Conservation (phyloP, 1,140 invertebrate species). For the Matsumurasca onukii region DNA sequence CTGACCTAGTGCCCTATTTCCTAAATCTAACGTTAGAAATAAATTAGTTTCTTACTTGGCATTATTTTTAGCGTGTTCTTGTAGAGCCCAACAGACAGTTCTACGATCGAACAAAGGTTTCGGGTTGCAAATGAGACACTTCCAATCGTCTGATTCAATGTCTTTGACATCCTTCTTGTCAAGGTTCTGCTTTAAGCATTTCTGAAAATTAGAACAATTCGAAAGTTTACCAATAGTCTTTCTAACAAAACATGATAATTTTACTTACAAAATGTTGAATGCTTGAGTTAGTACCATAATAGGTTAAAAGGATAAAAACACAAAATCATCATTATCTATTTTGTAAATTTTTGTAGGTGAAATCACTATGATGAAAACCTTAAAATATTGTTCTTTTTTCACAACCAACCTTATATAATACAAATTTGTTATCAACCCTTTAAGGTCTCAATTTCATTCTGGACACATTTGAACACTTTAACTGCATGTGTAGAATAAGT, state of each 20-base stretch:
- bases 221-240: not conserved
- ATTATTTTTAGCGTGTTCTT: not conserved
- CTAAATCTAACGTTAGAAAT: not conserved
- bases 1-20: not conserved
- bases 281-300: too few species aligned
- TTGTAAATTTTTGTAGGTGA: too few species aligned
- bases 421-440: too few species aligned
- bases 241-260: not conserved
- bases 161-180: constrained; percentile 8
- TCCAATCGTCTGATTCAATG: constrained; percentile 15
- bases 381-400: too few species aligned
- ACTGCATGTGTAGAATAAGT: too few species aligned
- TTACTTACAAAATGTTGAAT: too few species aligned
- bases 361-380: too few species aligned
- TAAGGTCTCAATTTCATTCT: too few species aligned
- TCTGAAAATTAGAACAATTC: constrained; percentile 3
- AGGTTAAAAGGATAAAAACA: too few species aligned
- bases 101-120: constrained; percentile 9
- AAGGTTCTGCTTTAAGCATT: constrained; percentile 17
- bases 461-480: too few species aligned
- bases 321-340: too few species aligned
- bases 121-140: constrained; percentile 12
- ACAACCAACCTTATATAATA: too few species aligned
- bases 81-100: constrained; percentile 6
- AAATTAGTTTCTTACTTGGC: constrained; percentile 3